Evolutionary conservation across 2,113 vertebrate genomes (phyloP).

Genomic region (Cinclus cinclus): DNA sequence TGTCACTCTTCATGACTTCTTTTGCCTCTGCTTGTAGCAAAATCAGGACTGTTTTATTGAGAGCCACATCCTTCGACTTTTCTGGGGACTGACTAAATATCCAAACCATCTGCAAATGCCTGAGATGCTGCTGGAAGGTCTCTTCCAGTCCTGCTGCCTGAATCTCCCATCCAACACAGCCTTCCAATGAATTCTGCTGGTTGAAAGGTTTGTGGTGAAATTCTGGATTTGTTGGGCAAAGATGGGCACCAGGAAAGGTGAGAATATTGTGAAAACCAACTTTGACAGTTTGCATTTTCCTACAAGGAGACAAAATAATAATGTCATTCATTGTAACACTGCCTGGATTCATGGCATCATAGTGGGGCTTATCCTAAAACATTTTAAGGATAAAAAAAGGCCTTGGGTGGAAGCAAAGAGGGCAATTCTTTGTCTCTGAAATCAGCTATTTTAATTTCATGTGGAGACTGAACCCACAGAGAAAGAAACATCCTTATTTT

Average conservation of each 20-base stretch:
- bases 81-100: not conserved
- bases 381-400: not conserved
- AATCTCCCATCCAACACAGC: not conserved
- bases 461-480: not conserved
- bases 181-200: accelerated
- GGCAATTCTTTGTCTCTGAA: not conserved
- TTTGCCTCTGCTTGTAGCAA: not conserved
- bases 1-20: not conserved
- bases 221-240: not conserved
- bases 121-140: not conserved
- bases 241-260: not conserved
- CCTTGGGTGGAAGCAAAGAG: not conserved
- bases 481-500: not conserved
- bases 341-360: not conserved
- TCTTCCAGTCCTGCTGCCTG: not conserved
- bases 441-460: not conserved
- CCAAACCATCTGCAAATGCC: not conserved
- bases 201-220: not conserved
- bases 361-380: not conserved
- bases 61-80: not conserved
- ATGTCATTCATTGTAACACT: not conserved
- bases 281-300: not conserved
- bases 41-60: not conserved
- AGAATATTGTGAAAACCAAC: not conserved
- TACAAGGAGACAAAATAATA: not conserved